Base-by-base conservation (phyloP, 2,888 invertebrate genomes). In the Lasioglossum figueresi region DNA sequence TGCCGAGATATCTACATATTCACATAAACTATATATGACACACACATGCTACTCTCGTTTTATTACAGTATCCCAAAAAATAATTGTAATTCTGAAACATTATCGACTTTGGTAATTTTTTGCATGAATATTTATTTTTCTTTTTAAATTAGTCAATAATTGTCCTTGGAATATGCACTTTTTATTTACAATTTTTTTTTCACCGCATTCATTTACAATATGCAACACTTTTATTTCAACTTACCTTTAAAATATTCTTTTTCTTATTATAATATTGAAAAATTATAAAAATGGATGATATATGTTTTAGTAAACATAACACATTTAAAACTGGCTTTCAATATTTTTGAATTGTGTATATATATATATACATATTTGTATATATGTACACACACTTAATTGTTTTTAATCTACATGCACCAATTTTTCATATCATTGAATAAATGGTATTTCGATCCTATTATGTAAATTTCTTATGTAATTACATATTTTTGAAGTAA, bases 211-310 rank as follows among this genome's bases (percentile, higher is more conserved):
- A 19, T 76, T 78, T 56, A 83, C 48, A 83, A 75, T 63, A 52
- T 73, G 27, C 48, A 68, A 72, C 71, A 82, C 52, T 76, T 76
- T 76, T 56, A 75, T 76, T 76, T 72, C 27, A 83, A 83, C 83
- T 83, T 83, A 83, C 83, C 83, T 83, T 73, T 48, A 10, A 73
- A 56, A n/a, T 68, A 48, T 48, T 76, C 34, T 34, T 81, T 52
- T 16, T 68, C 37, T 63, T 37, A 68, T 19, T 66, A 31, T 27
- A 31, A 72, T 68, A 45, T 52, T 74, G 68, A 73, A 27, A 82
- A 73, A 72, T 82, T 14, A 82, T 43, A 75, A 43, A 72, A 81
- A 66, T 43, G 40, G 27, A 73, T 74, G 27, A 76, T 74, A 23
- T 59, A 72, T 37, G 16, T 68, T 66, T 66, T 2, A 34, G 66